These are phyloP conservation scores for Drosophila carrolli DNA, from an alignment of 1,140 invertebrate genomes.

Conservation along the genomic window DNA sequence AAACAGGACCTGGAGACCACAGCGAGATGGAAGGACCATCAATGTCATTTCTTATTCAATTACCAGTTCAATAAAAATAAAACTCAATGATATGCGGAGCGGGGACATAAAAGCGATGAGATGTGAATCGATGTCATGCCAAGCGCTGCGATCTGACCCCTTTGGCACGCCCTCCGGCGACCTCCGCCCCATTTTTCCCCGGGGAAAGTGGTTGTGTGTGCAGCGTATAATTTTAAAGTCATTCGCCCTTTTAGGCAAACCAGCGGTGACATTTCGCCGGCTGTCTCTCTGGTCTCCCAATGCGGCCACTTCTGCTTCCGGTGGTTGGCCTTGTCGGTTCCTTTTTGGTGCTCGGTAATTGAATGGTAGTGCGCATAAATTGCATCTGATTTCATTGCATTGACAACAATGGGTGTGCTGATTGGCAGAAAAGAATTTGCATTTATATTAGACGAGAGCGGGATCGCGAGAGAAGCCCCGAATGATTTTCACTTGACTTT, in stretches of 20 bases:
- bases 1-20: slow-evolving; percentile 6
- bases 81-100: slow-evolving; percentile 71
- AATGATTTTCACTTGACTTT: slow-evolving; percentile 52
- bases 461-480: slow-evolving; percentile 5
- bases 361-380: slow-evolving; percentile 66
- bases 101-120: slow-evolving; percentile 57
- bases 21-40: slow-evolving; percentile 46
- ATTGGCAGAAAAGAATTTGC: slow-evolving; percentile 59
- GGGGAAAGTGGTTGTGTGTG: slow-evolving; percentile 4
- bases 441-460: slow-evolving; percentile 52
- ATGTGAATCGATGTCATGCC: slow-evolving; percentile 34
- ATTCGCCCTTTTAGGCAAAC: slow-evolving; percentile 39
- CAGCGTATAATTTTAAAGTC: slow-evolving; percentile 44
- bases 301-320: slow-evolving; percentile 61
- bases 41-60: slow-evolving; percentile 78
- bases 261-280: not conserved
- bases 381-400: slow-evolving; percentile 64
- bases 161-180: slow-evolving; percentile 4
- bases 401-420: slow-evolving; percentile 44
- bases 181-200: not conserved
- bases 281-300: not conserved
- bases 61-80: slow-evolving; percentile 80
- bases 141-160: slow-evolving; percentile 33
- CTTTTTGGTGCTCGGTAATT: slow-evolving; percentile 45
- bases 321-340: slow-evolving; percentile 19